These are phyloP conservation scores for Apantesis nais DNA, from an alignment of 2,888 invertebrate species.

Conservation along the genomic window DNA sequence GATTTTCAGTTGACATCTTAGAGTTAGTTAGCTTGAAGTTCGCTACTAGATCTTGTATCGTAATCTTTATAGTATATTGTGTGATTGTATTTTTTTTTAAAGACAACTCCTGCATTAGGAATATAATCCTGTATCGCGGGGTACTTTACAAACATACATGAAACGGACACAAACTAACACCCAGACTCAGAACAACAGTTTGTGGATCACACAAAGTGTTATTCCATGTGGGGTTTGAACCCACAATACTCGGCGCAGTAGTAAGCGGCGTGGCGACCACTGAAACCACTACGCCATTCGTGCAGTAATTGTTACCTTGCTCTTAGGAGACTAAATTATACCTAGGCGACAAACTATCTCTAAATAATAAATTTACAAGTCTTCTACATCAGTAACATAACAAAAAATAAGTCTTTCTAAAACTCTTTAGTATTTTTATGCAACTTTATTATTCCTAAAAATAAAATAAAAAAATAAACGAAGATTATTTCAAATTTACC, in stretches of 20 bases:
- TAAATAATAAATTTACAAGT: background rate
- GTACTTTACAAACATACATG: no score
- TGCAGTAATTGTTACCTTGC: background rate
- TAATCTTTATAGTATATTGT: background rate
- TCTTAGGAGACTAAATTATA: constrained; percentile 1
- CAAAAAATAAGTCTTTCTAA: background rate
- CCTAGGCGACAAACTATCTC: background rate
- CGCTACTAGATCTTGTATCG: background rate
- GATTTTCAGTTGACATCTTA: background rate
- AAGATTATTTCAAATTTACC: background rate
- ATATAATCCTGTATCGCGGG: no score
- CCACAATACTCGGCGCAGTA: no score
- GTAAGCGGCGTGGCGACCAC: no score
- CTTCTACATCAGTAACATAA: background rate
- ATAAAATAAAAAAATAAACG: background rate
- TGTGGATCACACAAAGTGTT: no score
- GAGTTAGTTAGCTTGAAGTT: no score
- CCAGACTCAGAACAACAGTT: no score
- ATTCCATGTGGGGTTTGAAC: no score
- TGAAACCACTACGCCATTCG: no score
- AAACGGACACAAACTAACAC: no score
- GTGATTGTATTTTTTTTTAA: background rate
- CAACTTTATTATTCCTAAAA: background rate
- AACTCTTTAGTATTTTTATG: background rate
- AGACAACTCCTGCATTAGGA: no score